These are phyloP conservation scores for Platypus cylindrus DNA, from an alignment of 2,888 invertebrate genomes.

Conservation along the genomic window DNA sequence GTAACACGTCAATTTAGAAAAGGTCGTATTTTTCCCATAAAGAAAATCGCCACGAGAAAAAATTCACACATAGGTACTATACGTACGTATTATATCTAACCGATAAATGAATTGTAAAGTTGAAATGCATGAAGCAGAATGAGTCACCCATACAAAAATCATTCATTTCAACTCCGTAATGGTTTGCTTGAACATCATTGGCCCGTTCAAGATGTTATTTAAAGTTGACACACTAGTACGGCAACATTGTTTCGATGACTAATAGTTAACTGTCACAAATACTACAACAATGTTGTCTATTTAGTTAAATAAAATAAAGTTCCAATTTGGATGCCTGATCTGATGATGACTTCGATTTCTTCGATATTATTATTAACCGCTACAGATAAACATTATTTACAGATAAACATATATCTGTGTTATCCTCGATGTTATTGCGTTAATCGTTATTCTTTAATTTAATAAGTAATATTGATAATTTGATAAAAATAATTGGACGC, in stretches of 20 bases:
- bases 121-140: conserved; percentile 20
- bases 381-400: too few species aligned
- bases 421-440: too few species aligned
- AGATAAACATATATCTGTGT: too few species aligned
- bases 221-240: conserved; percentile 10
- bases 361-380: too few species aligned
- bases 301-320: too few species aligned
- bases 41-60: conserved; percentile 7
- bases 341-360: too few species aligned
- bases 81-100: too few species aligned
- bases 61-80: conserved; percentile 10
- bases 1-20: conserved; percentile 7
- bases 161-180: conserved; percentile 31
- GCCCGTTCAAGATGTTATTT: conserved; percentile 12
- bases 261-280: conserved; percentile 6
- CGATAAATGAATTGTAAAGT: too few species aligned
- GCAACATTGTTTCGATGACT: conserved; percentile 13
- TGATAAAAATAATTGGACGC: too few species aligned
- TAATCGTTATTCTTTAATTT: too few species aligned
- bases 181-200: conserved; percentile 18
- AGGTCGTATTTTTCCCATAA: conserved; percentile 4
- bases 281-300: conserved; percentile 3
- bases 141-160: conserved; percentile 25
- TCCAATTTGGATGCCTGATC: too few species aligned
- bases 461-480: too few species aligned